Evolutionary conservation across 2,888 invertebrate species (phyloP).

Genomic region (Nezara viridula): DNA sequence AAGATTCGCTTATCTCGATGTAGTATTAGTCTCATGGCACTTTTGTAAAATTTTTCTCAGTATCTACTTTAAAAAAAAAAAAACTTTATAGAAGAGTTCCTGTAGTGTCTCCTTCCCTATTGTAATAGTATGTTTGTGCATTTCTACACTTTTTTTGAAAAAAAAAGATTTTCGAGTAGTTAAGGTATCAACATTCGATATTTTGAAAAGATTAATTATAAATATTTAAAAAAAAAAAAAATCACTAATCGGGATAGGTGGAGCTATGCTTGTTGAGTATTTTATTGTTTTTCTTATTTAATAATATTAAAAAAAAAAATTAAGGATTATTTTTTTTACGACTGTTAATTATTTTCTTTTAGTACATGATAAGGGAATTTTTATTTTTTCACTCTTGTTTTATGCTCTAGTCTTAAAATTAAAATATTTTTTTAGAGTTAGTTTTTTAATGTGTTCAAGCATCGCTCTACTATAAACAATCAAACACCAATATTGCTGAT

Average conservation of each 20-base stretch:
- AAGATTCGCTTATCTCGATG: slow-evolving; percentile 59
- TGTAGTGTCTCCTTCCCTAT: slow-evolving; percentile 56
- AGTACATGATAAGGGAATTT: slow-evolving; percentile 51
- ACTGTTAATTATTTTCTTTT: slow-evolving; percentile 51
- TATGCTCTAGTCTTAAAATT: slow-evolving; percentile 62
- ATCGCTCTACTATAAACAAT: slow-evolving; percentile 62
- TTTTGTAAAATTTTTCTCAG: slow-evolving; percentile 57
- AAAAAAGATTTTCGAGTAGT: slow-evolving; percentile 54
- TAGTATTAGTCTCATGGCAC: slow-evolving; percentile 57
- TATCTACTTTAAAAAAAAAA: slow-evolving; percentile 51
- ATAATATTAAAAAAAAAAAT: slow-evolving; percentile 4
- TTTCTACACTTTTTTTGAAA: slow-evolving; percentile 63
- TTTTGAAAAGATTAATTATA: slow-evolving; percentile 38
- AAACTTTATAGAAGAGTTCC: slow-evolving; percentile 61
- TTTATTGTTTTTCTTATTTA: slow-evolving; percentile 43
- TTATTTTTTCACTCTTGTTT: slow-evolving; percentile 56
- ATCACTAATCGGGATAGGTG: slow-evolving; percentile 59
- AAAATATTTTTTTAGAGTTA: slow-evolving; percentile 61
- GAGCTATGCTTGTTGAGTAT: slow-evolving; percentile 60
- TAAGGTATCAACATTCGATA: slow-evolving; percentile 19
- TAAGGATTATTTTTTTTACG: slow-evolving; percentile 52
- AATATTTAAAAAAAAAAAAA: slow-evolving; percentile 42
- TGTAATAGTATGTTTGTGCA: slow-evolving; percentile 61
- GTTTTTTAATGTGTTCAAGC: slow-evolving; percentile 58
- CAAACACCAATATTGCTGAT: slow-evolving; percentile 63